Conservation (phyloP, 2,113 vertebrate species). For the Guaruba guarouba region DNA sequence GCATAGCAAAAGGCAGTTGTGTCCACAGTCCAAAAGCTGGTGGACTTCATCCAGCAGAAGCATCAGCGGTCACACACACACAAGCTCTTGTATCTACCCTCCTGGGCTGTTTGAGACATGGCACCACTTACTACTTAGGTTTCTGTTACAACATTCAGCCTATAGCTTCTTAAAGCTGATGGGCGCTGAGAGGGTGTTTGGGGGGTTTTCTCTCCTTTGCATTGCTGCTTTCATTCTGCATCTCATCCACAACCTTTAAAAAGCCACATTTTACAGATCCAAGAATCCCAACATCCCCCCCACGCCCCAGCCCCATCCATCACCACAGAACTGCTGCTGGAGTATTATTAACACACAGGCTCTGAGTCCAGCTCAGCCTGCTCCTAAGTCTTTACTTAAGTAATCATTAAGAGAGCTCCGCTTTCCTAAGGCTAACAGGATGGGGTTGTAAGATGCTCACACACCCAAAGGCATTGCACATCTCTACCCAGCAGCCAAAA, state of each 20-base stretch:
- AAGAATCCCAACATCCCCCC: not conserved
- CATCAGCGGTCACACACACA: accelerated
- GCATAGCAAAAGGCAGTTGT: not conserved
- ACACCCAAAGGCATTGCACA: not conserved
- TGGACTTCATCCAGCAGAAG: not conserved
- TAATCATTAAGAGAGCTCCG: not conserved
- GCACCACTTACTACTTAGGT: not conserved
- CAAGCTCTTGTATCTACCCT: too few species aligned
- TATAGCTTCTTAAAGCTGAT: not conserved
- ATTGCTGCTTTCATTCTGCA: not conserved
- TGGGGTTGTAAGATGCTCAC: not conserved
- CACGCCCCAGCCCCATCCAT: not conserved
- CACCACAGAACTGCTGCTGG: not conserved
- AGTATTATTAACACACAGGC: not conserved
- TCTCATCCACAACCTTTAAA: not conserved
- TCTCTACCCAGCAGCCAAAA: not conserved
- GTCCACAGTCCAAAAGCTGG: not conserved
- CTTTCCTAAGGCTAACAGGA: not conserved
- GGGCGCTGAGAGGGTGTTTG: not conserved
- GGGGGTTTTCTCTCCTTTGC: not conserved
- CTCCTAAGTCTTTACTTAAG: not conserved
- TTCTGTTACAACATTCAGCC: not conserved
- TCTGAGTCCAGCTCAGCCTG: not conserved
- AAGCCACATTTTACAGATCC: not conserved
- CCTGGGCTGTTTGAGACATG: not conserved